phyloP scores from a whole-genome alignment of 2,113 vertebrate genomes.

The Osmerus mordax region DNA sequence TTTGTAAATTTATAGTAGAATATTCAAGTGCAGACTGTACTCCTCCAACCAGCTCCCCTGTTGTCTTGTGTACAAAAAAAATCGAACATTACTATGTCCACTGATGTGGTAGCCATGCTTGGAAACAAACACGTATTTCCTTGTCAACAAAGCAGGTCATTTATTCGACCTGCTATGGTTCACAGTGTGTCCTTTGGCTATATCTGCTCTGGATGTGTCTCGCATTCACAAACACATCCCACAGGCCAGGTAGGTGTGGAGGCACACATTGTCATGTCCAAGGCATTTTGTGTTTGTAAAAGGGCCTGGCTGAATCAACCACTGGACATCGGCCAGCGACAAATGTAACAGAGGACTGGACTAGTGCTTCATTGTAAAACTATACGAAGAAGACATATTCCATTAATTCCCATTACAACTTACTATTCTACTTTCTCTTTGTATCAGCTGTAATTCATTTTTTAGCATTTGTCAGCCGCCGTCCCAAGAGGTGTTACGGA shows the following conservation, averaged over 20 bases:
- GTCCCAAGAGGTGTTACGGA: neutral
- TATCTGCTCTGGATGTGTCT: constrained; percentile 24
- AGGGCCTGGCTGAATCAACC: constrained; percentile 13
- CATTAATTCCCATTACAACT: constrained; percentile 2
- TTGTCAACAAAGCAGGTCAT: constrained; percentile 41
- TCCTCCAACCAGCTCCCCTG: neutral
- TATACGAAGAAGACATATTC: too few relatives aligned
- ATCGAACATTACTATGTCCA: constrained; percentile 12
- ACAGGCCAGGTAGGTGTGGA: constrained; percentile 4
- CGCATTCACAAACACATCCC: constrained; percentile 13
- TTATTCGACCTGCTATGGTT: constrained; percentile 38
- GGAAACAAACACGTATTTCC: constrained; percentile 44
- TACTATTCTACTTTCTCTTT: neutral
- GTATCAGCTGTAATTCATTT: too few relatives aligned
- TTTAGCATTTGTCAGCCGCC: constrained; percentile 4
- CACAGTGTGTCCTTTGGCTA: constrained; percentile 44
- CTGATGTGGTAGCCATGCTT: constrained; percentile 9
- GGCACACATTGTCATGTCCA: constrained; percentile 5
- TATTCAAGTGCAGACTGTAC: too few relatives aligned
- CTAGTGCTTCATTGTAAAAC: too few relatives aligned
- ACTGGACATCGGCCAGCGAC: neutral
- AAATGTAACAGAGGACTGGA: too few relatives aligned
- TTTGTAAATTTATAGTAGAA: too few relatives aligned
- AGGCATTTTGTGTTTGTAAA: neutral
- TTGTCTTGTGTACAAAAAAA: neutral